Evolutionary conservation across 2,888 invertebrate genomes (phyloP).

Genomic region (Tenthredo livida): DNA sequence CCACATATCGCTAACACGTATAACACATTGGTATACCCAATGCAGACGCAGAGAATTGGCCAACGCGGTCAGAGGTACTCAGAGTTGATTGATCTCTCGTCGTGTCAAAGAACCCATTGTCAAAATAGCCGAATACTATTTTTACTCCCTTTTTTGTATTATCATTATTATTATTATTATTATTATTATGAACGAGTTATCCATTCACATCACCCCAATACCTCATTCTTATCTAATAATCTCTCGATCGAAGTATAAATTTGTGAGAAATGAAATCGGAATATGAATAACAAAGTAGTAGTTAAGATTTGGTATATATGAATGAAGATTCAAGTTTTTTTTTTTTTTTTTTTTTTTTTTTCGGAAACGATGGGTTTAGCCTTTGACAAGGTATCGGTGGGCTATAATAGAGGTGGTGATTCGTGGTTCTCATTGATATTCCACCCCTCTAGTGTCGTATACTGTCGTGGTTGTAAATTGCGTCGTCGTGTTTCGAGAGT

Average conservation of each 20-base stretch:
- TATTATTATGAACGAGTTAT: neutral
- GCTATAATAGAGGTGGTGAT: constrained; percentile 5
- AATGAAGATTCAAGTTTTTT: neutral
- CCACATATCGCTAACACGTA: neutral
- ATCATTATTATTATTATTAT: neutral
- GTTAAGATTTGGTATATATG: neutral
- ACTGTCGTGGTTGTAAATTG: constrained; percentile 19
- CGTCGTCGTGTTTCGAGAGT: constrained; percentile 10
- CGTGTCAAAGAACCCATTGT: neutral
- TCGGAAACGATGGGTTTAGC: neutral
- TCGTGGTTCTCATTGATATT: constrained; percentile 42
- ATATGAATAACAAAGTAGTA: neutral
- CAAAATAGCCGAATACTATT: neutral
- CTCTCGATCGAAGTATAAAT: neutral
- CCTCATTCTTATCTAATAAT: neutral
- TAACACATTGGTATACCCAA: neutral
- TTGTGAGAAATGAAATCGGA: neutral
- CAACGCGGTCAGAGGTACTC: constrained; percentile 33
- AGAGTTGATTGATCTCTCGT: constrained; percentile 37
- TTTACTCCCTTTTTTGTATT: neutral
- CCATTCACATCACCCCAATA: neutral
- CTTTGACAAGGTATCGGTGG: constrained; percentile 1
- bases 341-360: neutral
- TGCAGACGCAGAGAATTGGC: constrained; percentile 31
- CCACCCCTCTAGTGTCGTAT: constrained; percentile 29